phyloP scores from a whole-genome alignment of 2,113 vertebrate genomes.

The Lycaon pictus region DNA sequence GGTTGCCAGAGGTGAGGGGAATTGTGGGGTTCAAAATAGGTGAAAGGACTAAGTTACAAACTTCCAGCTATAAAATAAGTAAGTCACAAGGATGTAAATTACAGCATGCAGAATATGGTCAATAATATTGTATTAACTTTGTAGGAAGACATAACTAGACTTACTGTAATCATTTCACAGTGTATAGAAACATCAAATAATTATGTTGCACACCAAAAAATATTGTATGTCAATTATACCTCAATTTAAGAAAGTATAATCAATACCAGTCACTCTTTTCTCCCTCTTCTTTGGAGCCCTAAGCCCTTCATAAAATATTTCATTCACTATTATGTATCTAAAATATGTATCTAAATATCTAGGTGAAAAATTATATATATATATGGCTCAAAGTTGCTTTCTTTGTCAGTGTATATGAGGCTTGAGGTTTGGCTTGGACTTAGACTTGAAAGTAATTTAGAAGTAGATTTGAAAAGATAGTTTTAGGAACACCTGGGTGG shows the following conservation, averaged over 20 bases:
- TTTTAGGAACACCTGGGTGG: no score
- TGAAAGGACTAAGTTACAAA: not conserved
- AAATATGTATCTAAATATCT: not conserved
- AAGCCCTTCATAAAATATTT: not conserved
- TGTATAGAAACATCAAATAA: not conserved
- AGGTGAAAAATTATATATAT: no score
- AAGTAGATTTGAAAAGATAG: not conserved
- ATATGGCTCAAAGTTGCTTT: not conserved
- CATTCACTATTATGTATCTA: not conserved
- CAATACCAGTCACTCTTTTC: not conserved
- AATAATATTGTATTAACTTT: not conserved
- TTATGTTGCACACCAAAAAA: not conserved
- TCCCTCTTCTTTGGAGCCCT: not conserved
- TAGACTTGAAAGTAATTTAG: not conserved
- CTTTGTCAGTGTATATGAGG: not conserved
- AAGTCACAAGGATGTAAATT: not conserved
- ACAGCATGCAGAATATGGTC: not conserved
- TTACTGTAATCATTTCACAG: not conserved
- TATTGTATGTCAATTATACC: not conserved
- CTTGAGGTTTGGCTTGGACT: conserved; percentile 15
- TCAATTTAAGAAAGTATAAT: not conserved
- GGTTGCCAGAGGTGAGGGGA: not conserved
- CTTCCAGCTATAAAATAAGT: not conserved
- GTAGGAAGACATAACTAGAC: not conserved
- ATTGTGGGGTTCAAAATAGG: not conserved